Evolutionary conservation across 2,797 vertebrate species (phyloP).

Genomic region (Pipistrellus pipistrellus): DNA sequence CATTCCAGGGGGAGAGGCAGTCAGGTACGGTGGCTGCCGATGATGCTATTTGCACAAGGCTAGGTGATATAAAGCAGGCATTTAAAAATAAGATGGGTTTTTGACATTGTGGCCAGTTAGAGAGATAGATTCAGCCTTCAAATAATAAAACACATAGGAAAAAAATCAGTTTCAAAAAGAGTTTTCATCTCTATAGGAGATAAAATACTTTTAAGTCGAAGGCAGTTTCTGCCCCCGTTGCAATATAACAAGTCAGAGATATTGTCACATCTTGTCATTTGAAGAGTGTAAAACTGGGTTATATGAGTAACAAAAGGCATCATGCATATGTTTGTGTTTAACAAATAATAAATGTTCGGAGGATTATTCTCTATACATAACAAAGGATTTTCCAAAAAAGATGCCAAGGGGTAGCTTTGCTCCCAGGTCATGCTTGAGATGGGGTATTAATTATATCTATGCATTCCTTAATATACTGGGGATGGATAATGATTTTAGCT

Average conservation of each 20-base stretch:
- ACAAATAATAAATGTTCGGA: constrained; percentile 67
- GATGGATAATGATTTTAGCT: background rate
- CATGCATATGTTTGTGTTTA: constrained; percentile 15
- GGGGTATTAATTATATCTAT: background rate
- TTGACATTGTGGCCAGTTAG: constrained; percentile 42
- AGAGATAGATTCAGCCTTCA: constrained; percentile 57
- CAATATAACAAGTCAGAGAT: background rate
- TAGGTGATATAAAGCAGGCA: background rate
- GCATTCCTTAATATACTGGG: background rate
- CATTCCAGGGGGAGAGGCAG: background rate
- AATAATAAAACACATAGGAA: background rate
- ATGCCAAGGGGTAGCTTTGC: background rate
- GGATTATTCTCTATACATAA: background rate
- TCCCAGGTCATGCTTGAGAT: background rate
- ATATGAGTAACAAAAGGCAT: constrained; percentile 36
- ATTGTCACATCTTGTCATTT: constrained; percentile 58
- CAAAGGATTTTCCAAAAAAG: constrained; percentile 38
- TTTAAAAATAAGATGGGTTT: constrained; percentile 62
- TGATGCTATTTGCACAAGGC: constrained; percentile 13
- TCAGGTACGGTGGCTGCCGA: background rate
- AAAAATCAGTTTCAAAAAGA: constrained; percentile 48
- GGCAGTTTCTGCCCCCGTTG: constrained; percentile 25
- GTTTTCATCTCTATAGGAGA: constrained; percentile 66
- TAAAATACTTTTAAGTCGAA: constrained; percentile 68
- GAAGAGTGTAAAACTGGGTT: constrained; percentile 54